A percentile compares a stretch with the other conserved stretches of the same genome.
Evolutionary conservation across 2,888 invertebrate genomes (phyloP).

Genomic region (Drosophila meridiana): DNA sequence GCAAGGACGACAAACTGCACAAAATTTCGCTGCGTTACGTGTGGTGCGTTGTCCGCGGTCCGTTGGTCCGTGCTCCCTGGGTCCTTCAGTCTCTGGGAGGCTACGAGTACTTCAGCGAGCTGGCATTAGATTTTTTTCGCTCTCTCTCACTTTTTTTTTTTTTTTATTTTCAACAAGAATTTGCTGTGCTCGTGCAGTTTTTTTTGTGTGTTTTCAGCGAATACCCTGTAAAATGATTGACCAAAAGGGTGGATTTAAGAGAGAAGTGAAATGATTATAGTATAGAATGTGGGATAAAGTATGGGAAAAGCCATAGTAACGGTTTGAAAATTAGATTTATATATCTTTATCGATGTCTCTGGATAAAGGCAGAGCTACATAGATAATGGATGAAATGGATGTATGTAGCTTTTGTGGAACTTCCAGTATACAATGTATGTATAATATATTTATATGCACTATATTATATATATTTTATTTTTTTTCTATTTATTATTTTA

Average conservation of each 20-base stretch:
- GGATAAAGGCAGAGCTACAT: too few relatives aligned
- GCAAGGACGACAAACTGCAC: conserved; percentile 72
- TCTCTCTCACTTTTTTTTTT: conserved; percentile 53
- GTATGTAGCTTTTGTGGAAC: too few relatives aligned
- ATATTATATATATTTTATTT: too few relatives aligned
- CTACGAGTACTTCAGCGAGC: conserved; percentile 23
- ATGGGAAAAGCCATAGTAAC: neutral
- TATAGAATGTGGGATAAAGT: too few relatives aligned
- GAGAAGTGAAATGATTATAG: neutral
- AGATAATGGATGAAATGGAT: too few relatives aligned
- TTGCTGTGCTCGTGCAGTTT: conserved; percentile 66
- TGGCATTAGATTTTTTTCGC: conserved; percentile 64
- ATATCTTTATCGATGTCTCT: too few relatives aligned
- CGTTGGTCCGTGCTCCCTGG: conserved; percentile 12
- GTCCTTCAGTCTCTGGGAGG: conserved; percentile 2
- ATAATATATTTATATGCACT: too few relatives aligned
- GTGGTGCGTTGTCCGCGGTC: conserved; percentile 31
- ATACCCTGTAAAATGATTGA: conserved; percentile 10
- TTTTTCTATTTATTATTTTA: too few relatives aligned
- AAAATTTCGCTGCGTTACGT: conserved; percentile 66
- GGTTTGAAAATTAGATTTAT: too few relatives aligned
- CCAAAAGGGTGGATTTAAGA: neutral
- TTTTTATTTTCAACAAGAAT: conserved; percentile 61
- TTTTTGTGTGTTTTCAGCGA: conserved; percentile 28
- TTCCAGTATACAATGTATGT: too few relatives aligned